phyloP scores from a whole-genome alignment of 2,888 invertebrate genomes.

The Chloroclysta siterata region DNA sequence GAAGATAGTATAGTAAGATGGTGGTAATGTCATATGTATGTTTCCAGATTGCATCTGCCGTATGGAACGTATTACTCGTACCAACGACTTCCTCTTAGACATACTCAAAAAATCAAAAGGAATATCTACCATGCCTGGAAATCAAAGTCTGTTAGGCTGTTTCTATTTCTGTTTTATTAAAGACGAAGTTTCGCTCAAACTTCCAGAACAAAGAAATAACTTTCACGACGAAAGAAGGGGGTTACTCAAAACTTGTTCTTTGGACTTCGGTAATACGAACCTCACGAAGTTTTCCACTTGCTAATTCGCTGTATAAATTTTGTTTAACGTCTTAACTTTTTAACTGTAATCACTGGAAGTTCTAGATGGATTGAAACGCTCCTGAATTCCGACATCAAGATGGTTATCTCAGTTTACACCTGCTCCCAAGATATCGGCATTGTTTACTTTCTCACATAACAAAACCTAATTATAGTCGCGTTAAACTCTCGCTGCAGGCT shows the following conservation, averaged over 20 bases:
- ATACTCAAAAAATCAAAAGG: too few species aligned
- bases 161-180: slow-evolving; percentile 55
- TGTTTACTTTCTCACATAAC: too few species aligned
- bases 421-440: not conserved
- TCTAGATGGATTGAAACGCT: slow-evolving; percentile 75
- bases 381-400: slow-evolving; percentile 58
- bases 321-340: slow-evolving; percentile 84
- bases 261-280: slow-evolving; percentile 71
- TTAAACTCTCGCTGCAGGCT: too few species aligned
- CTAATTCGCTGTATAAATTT: slow-evolving; percentile 83
- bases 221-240: slow-evolving; percentile 64
- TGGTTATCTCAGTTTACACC: slow-evolving; percentile 11
- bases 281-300: slow-evolving; percentile 71
- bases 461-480: too few species aligned
- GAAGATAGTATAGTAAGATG: too few species aligned
- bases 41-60: too few species aligned
- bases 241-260: slow-evolving; percentile 77
- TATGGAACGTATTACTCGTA: too few species aligned
- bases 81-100: too few species aligned
- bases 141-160: too few species aligned
- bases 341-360: slow-evolving; percentile 81
- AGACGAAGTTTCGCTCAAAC: slow-evolving; percentile 68
- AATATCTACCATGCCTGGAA: too few species aligned
- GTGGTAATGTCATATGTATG: too few species aligned
- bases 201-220: slow-evolving; percentile 77